phyloP scores from a whole-genome alignment of 2,888 invertebrate genomes.

The Drosophila phalerata region DNA sequence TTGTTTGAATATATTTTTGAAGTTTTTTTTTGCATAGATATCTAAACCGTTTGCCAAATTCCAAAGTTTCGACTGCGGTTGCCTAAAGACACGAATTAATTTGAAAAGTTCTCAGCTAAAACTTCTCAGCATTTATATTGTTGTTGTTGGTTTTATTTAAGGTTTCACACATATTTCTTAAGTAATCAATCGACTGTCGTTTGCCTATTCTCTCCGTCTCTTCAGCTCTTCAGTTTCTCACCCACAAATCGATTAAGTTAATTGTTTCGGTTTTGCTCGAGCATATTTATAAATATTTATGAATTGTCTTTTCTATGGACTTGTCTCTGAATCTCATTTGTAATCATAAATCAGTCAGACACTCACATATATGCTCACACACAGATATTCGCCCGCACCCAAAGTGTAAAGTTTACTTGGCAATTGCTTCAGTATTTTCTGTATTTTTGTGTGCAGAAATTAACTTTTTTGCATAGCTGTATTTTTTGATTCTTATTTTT shows the following conservation, averaged over 20 bases:
- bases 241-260: conserved; percentile 72
- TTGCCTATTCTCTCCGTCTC: conserved; percentile 1
- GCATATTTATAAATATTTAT: conserved; percentile 66
- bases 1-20: conserved; percentile 52
- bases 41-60: conserved; percentile 38
- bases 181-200: conserved; percentile 64
- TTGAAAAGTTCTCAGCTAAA: conserved; percentile 62
- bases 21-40: conserved; percentile 17
- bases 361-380: conserved; percentile 1
- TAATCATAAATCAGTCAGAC: conserved; percentile 48
- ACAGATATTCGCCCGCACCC: background rate
- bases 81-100: conserved; percentile 68
- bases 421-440: conserved; percentile 20
- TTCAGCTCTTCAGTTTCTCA: conserved; percentile 1
- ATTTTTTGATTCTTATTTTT: conserved; percentile 5
- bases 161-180: conserved; percentile 78
- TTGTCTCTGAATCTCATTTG: conserved; percentile 43
- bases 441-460: conserved; percentile 33
- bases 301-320: conserved; percentile 36
- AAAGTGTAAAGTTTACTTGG: conserved; percentile 27
- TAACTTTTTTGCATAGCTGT: conserved; percentile 39
- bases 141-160: conserved; percentile 28
- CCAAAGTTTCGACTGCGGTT: conserved; percentile 57
- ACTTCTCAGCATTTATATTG: conserved; percentile 30
- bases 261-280: conserved; percentile 51